Conservation (phyloP, 1,140 invertebrate genomes). For the Dinoponera quadriceps region DNA sequence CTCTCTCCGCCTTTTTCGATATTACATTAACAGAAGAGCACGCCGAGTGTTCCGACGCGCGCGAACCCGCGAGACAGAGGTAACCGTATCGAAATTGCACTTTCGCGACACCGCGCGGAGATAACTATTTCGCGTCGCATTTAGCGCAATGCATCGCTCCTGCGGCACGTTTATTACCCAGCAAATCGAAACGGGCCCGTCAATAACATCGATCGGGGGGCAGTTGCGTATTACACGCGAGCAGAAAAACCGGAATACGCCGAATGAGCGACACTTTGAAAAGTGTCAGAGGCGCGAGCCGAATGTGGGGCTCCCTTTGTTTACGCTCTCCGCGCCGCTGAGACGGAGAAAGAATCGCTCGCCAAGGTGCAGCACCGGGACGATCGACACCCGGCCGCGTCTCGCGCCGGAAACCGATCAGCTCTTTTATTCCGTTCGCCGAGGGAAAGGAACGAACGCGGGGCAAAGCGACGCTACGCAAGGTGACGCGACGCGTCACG, state of each 20-base stretch:
- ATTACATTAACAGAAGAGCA: background rate
- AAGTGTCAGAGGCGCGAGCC: background rate
- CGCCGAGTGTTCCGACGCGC: background rate
- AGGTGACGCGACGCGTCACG: background rate
- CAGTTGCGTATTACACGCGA: background rate
- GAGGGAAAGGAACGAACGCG: background rate
- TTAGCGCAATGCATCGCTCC: background rate
- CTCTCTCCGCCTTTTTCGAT: background rate
- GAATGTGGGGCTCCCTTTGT: background rate
- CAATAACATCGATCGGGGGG: background rate
- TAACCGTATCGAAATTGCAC: background rate
- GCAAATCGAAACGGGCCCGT: conserved; percentile 16
- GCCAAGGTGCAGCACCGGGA: too few species aligned
- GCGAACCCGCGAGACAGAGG: background rate
- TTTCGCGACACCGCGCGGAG: background rate
- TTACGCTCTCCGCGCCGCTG: background rate
- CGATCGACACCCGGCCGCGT: too few species aligned
- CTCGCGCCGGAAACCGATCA: too few species aligned
- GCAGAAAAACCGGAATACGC: background rate
- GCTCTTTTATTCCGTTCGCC: too few species aligned
- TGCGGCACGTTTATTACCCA: background rate
- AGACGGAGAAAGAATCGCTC: too few species aligned
- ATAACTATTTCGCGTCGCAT: conserved; percentile 18
- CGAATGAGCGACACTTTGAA: background rate
- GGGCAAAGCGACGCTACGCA: background rate